Evolutionary conservation across 2,888 invertebrate species (phyloP), one percentile per base, ranked within the genome.

Genomic region (Stramonita haemastoma): DNA sequence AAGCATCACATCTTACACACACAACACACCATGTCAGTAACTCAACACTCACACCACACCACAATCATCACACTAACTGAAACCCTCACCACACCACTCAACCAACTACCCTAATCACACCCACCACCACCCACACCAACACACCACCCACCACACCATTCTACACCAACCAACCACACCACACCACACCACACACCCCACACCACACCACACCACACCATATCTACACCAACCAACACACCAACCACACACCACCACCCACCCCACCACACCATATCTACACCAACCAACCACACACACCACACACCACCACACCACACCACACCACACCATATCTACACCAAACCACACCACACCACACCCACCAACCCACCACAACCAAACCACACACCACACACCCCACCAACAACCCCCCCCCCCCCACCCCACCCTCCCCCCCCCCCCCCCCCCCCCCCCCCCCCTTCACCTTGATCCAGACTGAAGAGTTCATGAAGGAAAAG

Each of bases 401-500:
- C 46, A 46, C 46, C 46, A 5, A 46, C 46, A 46, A 2, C 46
- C 2, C 46, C 2, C 46, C 46, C 2, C 46, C 2, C 46, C 46
- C 2, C 46, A 46, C 8, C 46, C 46, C 46, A 46, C 46, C 46
- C n/a, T n/a, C n/a, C n/a, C n/a, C n/a, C 46, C 2, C 46, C 2
- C 46, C 46, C 8, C 8, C 46, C 8, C 8, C 8, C 46, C 46
- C 8, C 8, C 46, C 46, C 8, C 46, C 46, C 46, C 8, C 46
- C 46, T 94, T 93, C 96, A 97, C 97, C 94, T 97, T 96, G 87
- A 98, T 97, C 97, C 97, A 98, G n/a, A 98, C 98, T 70, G 96
- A 93, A 36, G 97, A 96, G 94, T 97, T 98, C 96, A 98, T 96
- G 95, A 98, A 98, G 0, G 98, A 98, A 96, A 98, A 98, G 0